Evolutionary conservation across 64 coral and sea anemone species (phyloP), one percentile per base, ranked within the genome.

Genomic region (Trachythela sp.): DNA sequence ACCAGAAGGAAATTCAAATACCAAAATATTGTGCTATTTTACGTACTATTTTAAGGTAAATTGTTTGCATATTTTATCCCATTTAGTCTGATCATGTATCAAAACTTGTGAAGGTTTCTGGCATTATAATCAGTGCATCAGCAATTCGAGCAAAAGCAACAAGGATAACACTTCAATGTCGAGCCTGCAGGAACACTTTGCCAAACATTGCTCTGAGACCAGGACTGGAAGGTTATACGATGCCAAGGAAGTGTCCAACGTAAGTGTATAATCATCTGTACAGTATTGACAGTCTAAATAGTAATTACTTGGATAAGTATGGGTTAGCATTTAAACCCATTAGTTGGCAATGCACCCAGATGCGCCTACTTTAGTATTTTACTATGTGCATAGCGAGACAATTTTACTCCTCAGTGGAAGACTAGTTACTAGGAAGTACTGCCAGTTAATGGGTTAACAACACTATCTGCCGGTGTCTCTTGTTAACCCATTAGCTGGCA

Each of bases 231-330:
- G 95, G 95, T 91, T 98, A 98, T 98, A 93, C 95, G 14, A 98
- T 98, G 95, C 95, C 95, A 37, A 88, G 95, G 20, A 98, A 94
- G 92, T 98, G 95, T 54, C 95, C 95, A 83, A 94, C 90, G 95
- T 98, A 88, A 87, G 37, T 90, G n/a, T 40, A 15, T 64, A 24
- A 26, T 24, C 26, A 27, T 64, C 8, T 64, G 56, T 11, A 52
- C 22, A 20, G 49, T 20, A 52, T 52, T 52, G 13, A 20, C 22
- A 52, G 13, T 20, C 13, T 1, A 1, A 52, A 15, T 15, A 49
- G 48, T 49, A 49, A 15, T 49, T 49, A 49, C 7, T 6, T 52
- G 22, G 9, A 11, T 2, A 2, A 1, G 22, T 0, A 1, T 11
- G 13, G 1, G 1, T 52, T 1, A 2, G 1, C 49, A 52, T 52